Percentiles rank a stretch among this genome's conserved stretches.
Evolutionary conservation across 2,888 invertebrate genomes (phyloP).

Genomic region (Odontothrips loti): DNA sequence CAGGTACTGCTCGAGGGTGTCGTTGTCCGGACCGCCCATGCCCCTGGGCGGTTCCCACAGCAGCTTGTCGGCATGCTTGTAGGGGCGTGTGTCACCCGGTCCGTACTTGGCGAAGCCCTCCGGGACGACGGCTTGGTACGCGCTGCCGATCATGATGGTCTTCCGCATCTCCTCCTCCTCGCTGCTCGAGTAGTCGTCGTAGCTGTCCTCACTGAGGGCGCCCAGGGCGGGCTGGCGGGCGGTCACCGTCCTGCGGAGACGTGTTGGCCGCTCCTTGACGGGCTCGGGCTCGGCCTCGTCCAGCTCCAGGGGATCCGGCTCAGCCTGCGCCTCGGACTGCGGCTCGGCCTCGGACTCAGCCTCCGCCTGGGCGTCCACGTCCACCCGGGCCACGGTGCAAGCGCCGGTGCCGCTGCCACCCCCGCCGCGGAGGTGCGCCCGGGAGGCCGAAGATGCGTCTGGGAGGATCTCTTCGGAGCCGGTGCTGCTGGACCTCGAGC

Average conservation of each 20-base stretch:
- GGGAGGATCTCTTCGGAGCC: conserved; percentile 1
- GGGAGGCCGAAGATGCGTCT: neutral
- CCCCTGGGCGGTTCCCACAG: conserved; percentile 79
- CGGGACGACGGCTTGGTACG: conserved; percentile 91
- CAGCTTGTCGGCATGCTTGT: conserved; percentile 92
- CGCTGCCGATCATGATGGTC: conserved; percentile 92
- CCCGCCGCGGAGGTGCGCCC: neutral
- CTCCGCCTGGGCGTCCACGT: neutral
- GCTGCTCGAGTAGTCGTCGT: conserved; percentile 10
- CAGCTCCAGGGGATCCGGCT: neutral
- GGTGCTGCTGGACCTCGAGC: neutral
- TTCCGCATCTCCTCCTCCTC: conserved; percentile 40
- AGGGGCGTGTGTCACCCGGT: conserved; percentile 43
- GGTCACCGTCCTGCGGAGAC: neutral
- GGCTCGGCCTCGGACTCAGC: neutral
- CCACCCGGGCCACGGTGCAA: neutral
- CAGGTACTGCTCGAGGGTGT: conserved; percentile 75
- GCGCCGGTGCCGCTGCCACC: neutral
- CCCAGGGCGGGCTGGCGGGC: neutral
- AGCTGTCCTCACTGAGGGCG: conserved; percentile 1
- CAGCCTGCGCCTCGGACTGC: neutral
- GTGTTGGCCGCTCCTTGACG: neutral
- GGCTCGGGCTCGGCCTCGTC: neutral
- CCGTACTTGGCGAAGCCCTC: conserved; percentile 47
- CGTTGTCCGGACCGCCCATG: conserved; percentile 55